Conservation (phyloP, 2,113 vertebrate genomes). For the Balaeniceps rex region DNA sequence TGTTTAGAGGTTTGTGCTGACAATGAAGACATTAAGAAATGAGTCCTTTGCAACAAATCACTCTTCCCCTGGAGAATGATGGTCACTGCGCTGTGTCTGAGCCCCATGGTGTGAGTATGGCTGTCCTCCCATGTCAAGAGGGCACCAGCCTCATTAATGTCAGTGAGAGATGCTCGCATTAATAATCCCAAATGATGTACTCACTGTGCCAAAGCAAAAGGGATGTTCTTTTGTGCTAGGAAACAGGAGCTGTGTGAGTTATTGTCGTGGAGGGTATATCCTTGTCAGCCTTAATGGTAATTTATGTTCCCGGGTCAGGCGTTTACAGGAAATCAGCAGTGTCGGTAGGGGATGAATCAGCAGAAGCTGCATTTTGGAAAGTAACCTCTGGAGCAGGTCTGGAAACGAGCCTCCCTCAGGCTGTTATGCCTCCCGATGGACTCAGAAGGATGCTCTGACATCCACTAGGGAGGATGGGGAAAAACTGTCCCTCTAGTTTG, state of each 20-base stretch:
- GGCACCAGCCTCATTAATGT: not conserved
- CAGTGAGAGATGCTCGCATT: not conserved
- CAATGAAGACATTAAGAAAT: not conserved
- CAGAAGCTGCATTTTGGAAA: conserved; percentile 21
- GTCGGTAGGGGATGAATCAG: conserved; percentile 40
- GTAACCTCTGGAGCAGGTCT: not conserved
- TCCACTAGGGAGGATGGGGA: not conserved
- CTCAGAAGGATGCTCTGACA: not conserved
- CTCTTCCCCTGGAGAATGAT: not conserved
- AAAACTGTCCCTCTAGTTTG: not conserved
- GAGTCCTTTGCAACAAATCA: not conserved
- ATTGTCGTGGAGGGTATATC: conserved; percentile 26
- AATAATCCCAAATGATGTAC: not conserved
- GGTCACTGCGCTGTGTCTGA: not conserved
- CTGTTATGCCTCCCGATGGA: not conserved
- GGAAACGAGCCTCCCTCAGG: not conserved
- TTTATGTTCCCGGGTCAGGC: conserved; percentile 31
- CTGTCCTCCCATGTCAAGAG: not conserved
- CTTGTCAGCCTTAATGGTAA: conserved; percentile 33
- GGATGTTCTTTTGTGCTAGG: conserved; percentile 8
- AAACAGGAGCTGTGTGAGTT: not conserved
- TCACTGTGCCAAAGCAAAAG: not conserved
- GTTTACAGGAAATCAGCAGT: conserved; percentile 33
- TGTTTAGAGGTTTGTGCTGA: not conserved
- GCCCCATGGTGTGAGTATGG: not conserved